These are phyloP conservation scores for Micoletzkya japonica DNA, from an alignment of 2,888 invertebrate genomes.

Conservation along the genomic window DNA sequence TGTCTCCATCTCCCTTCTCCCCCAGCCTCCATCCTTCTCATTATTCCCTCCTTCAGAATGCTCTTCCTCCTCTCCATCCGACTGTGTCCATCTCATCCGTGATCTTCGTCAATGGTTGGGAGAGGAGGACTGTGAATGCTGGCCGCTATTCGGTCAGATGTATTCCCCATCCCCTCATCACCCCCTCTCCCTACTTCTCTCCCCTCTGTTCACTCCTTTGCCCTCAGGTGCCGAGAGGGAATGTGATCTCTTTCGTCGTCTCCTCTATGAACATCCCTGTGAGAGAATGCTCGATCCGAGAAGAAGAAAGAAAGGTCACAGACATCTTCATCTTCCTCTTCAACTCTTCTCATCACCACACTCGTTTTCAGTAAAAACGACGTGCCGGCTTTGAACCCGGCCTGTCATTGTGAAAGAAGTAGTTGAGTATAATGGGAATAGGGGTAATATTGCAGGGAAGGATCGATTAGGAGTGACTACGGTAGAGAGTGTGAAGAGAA, in stretches of 20 bases:
- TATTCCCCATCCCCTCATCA: too few relatives aligned
- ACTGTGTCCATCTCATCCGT: constrained; percentile 41
- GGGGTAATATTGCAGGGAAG: neutral
- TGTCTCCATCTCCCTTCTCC: too few relatives aligned
- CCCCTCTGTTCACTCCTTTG: neutral
- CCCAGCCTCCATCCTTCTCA: too few relatives aligned
- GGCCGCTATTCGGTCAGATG: constrained; percentile 9
- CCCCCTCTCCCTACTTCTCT: neutral
- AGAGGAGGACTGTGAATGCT: constrained; percentile 15
- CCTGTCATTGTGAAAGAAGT: too few relatives aligned
- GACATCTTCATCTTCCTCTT: too few relatives aligned
- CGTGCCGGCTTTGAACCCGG: too few relatives aligned
- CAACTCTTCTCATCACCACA: too few relatives aligned
- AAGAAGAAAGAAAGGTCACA: too few relatives aligned
- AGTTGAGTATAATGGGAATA: neutral
- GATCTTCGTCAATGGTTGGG: constrained; percentile 28
- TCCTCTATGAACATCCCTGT: constrained; percentile 47
- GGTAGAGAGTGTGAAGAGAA: neutral
- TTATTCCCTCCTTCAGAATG: too few relatives aligned
- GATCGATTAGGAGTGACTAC: neutral
- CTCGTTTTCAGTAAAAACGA: too few relatives aligned
- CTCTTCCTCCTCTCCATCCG: constrained; percentile 39
- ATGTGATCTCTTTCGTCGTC: constrained; percentile 43
- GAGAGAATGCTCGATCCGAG: constrained; percentile 37
- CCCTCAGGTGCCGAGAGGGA: constrained; percentile 26